Evolutionary conservation across 2,113 vertebrate species (phyloP), one percentile per base, ranked within the genome.

Genomic region (Delphinapterus leucas): DNA sequence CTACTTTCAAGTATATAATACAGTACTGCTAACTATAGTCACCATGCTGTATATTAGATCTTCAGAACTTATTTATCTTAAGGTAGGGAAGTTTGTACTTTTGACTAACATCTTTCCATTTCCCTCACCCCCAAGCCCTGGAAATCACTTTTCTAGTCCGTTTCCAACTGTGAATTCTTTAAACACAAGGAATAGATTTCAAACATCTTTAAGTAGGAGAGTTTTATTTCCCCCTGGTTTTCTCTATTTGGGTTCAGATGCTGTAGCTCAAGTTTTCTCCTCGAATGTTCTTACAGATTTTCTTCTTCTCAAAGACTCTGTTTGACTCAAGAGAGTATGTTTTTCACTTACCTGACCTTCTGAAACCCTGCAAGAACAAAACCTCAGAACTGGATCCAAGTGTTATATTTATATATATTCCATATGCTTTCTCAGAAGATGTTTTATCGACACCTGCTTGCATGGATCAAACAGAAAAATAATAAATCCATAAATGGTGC

Each of bases 401-500:
- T 53, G 8, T 76, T 92, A 31, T 36, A 47, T 47, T 81, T 92
- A 83, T 26, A 49, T 33, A 18, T 47, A 21, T 49, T 65, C 15
- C 58, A 31, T 7, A 49, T 53, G n/a, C 6, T 67, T 73, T 68
- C 25, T 87, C 26, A 77, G 80, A 84, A 9, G 10, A 28, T 49
- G 0, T 80, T 14, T 86, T 68, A 33, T 44, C 41, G 6, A 0
- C 3, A 58, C 31, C 6, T 68, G 0, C 1, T 49, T 95, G 26
- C 8, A n/a, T 23, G 4, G 8, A 31, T 73, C 11, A 44, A 58
- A 44, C 5, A 60, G 81, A 90, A 96, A 96, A 92, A 47, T 13
- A 87, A n/a, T 14, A 9, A 1, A 12, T 5, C 1, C 26, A 28
- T 13, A 77, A 14, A 26, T 49, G 0, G 1, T 49, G 47, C 26